phyloP scores from a whole-genome alignment of 2,797 vertebrate genomes.

The Diglossa cyanea region DNA sequence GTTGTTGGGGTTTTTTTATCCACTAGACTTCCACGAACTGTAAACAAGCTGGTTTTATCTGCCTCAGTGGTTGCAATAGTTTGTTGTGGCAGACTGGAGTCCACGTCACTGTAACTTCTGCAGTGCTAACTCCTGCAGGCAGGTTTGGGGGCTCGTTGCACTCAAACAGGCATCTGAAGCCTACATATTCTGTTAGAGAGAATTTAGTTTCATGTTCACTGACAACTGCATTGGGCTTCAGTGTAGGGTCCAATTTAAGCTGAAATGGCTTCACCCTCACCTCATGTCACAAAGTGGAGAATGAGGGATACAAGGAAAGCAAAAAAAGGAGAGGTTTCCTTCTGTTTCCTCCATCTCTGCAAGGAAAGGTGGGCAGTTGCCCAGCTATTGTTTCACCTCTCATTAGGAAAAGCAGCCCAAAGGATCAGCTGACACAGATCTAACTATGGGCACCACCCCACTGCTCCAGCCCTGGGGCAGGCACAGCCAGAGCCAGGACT shows the following conservation, averaged over 20 bases:
- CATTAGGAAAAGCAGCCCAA: neutral
- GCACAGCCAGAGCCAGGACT: neutral
- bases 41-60: neutral
- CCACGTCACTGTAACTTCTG: neutral
- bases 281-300: neutral
- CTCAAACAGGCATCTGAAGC: neutral
- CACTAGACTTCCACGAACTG: neutral
- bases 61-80: neutral
- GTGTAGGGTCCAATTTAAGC: neutral
- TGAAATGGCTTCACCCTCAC: neutral
- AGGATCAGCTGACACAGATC: neutral
- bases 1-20: neutral
- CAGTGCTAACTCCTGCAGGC: neutral
- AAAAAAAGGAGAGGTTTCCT: neutral
- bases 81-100: neutral
- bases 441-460: rapidly evolving
- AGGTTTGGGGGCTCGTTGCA: neutral
- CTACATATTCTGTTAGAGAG: neutral
- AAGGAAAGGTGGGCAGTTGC: neutral
- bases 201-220: neutral
- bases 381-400: neutral
- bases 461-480: neutral
- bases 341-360: neutral
- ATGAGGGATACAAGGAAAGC: neutral
- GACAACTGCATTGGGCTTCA: neutral